A percentile compares a stretch with the other conserved stretches of the same genome.
Evolutionary conservation across 2,888 invertebrate genomes (phyloP).

Genomic region (Nomada hirtipes): DNA sequence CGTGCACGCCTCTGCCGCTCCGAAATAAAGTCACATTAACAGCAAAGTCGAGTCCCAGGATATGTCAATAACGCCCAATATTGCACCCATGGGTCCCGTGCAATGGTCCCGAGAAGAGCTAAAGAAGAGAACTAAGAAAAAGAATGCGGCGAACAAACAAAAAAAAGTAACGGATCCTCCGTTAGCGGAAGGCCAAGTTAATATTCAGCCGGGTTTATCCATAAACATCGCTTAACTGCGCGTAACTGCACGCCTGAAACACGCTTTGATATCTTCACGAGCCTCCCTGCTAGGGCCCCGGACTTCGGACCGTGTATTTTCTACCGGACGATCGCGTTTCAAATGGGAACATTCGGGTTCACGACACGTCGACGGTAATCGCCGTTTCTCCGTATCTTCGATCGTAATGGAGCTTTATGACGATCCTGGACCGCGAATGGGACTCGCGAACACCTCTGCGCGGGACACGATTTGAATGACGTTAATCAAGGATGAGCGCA

Average conservation of each 20-base stretch:
- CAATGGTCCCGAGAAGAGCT: neutral
- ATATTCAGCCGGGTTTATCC: conserved; percentile 57
- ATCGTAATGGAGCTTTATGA: conserved; percentile 45
- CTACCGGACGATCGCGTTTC: conserved; percentile 27
- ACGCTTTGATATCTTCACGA: conserved; percentile 56
- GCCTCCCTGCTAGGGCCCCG: conserved; percentile 24
- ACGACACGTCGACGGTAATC: conserved; percentile 50
- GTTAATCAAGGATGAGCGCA: conserved; percentile 4
- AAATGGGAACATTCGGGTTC: conserved; percentile 41
- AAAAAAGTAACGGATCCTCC: conserved; percentile 26
- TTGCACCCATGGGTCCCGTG: neutral
- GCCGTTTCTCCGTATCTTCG: conserved; percentile 31
- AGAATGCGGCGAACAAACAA: neutral
- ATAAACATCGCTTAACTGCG: conserved; percentile 60
- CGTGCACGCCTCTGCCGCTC: too few species aligned
- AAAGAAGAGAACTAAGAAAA: neutral
- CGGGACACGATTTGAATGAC: neutral
- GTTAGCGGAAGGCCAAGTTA: conserved; percentile 45
- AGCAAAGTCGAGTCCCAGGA: too few species aligned
- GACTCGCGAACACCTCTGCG: neutral
- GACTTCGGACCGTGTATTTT: conserved; percentile 7
- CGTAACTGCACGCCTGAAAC: conserved; percentile 48
- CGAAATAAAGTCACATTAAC: conserved; percentile 29
- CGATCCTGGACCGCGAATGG: conserved; percentile 4
- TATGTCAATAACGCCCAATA: neutral